These are phyloP conservation scores for Eurosta solidaginis DNA, from an alignment of 1,140 invertebrate genomes.

Conservation along the genomic window DNA sequence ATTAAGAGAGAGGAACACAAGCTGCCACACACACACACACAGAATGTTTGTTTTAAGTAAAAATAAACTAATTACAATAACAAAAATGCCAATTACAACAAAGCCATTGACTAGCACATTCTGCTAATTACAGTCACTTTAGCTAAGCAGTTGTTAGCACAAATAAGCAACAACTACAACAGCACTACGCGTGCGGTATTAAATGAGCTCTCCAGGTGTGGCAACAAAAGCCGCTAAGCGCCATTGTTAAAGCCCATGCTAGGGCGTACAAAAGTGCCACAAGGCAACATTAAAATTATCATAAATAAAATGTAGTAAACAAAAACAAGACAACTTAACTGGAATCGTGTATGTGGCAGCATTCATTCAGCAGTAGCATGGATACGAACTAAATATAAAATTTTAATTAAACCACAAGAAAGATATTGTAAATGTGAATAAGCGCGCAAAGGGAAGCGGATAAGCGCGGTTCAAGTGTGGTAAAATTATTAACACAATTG, in stretches of 20 bases:
- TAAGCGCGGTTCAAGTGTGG: background rate
- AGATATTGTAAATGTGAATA: background rate
- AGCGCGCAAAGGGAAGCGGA: background rate
- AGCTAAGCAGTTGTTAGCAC: background rate
- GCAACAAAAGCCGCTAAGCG: background rate
- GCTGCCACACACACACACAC: no score
- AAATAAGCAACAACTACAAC: no score
- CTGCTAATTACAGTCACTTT: background rate
- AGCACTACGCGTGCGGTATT: background rate
- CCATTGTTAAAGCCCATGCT: background rate
- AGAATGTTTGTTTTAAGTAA: background rate
- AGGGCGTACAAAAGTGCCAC: background rate
- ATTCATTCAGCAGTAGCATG: background rate
- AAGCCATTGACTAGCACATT: background rate
- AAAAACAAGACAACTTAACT: no score
- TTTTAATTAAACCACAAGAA: slow-evolving; percentile 10
- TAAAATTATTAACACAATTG: background rate
- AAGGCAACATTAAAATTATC: no score
- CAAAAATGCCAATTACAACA: background rate
- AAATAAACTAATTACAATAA: background rate
- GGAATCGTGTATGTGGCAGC: no score
- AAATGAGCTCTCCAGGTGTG: background rate
- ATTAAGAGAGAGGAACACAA: background rate
- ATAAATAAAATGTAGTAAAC: no score
- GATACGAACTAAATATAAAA: background rate